A percentile compares a stretch with the other conserved stretches of the same genome.
Evolutionary conservation across 2,888 invertebrate genomes (phyloP).

Genomic region (Dastarcus helophoroides): DNA sequence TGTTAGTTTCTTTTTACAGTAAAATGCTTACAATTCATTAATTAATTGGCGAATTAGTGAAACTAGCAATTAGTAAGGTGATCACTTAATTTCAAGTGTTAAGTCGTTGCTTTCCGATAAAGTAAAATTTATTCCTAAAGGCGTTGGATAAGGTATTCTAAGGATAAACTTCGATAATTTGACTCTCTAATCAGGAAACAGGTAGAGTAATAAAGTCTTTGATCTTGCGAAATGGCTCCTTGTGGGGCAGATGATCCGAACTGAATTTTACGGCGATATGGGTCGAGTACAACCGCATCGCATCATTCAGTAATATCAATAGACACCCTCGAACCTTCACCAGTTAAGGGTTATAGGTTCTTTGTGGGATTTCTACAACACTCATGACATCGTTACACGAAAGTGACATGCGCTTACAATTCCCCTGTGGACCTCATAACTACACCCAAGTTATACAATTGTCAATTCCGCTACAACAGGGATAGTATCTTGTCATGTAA

Average conservation of each 20-base stretch:
- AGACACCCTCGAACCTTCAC: conserved; percentile 13
- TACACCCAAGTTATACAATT: no score
- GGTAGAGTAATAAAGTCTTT: conserved; percentile 26
- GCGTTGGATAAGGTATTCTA: conserved; percentile 1
- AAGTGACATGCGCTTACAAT: background rate
- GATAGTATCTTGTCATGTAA: no score
- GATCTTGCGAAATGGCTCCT: conserved; percentile 24
- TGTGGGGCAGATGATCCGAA: conserved; percentile 24
- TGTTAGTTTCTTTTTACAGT: no score
- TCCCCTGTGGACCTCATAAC: background rate
- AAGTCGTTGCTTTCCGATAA: no score
- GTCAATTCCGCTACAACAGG: no score
- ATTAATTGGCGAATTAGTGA: no score
- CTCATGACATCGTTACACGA: background rate
- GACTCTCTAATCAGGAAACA: conserved; percentile 23
- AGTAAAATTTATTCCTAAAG: no score
- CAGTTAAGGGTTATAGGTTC: no score
- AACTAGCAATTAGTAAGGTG: no score
- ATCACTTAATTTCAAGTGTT: no score
- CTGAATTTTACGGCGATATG: conserved; percentile 25
- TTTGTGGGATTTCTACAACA: background rate
- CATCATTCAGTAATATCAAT: conserved; percentile 20
- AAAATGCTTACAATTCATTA: no score
- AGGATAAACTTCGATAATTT: conserved; percentile 23
- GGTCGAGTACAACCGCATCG: conserved; percentile 14